Evolutionary conservation across 2,113 vertebrate species (phyloP), one percentile per base, ranked within the genome.

Genomic region (Zonotrichia leucophrys): DNA sequence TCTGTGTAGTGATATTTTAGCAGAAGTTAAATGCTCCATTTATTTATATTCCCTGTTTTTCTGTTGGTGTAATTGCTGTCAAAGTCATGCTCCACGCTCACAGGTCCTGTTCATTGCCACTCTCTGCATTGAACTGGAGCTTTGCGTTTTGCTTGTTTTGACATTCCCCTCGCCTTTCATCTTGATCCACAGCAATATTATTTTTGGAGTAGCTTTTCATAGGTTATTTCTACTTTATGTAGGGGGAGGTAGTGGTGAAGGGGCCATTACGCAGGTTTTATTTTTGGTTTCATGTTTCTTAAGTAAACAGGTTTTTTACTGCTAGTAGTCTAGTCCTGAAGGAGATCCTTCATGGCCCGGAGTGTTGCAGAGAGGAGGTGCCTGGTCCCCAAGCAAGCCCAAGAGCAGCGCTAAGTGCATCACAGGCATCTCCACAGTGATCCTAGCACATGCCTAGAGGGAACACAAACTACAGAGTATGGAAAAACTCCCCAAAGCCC

Each of bases 261-360:
- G 62, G 35, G 44, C 82, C 67, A 60, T 93, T 90, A 56, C 66
- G 30, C 42, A 41, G 35, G n/a, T 83, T 95, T 93, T 90, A 80
- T 88, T 90, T 94, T 90, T 68, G 55, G 59, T 90, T 91, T 94
- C 41, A 18, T 6, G 31, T 94, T 93, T 90, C 85, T 91, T 87
- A 85, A 79, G n/a, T 85, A 87, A 92, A 68, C 46, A 53, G 6
- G 8, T 13, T 46, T 87, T 93, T 68, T 31, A 81, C n/a, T 55
- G 56, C 47, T 75, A 22, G 31, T 30, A 42, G 44, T 63, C 41
- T 68, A 39, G 62, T 42, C 52, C 59, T 55, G 74, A 60, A 87
- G 70, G n/a, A 87, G 59, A 12, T 24, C 15, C 4, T 70, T 82
- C 50, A 16, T 35, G 80, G 56, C 39, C n/a, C 9, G 55, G 47